These are phyloP conservation scores for Nettapus auritus DNA, from an alignment of 2,113 vertebrate genomes.

Conservation along the genomic window DNA sequence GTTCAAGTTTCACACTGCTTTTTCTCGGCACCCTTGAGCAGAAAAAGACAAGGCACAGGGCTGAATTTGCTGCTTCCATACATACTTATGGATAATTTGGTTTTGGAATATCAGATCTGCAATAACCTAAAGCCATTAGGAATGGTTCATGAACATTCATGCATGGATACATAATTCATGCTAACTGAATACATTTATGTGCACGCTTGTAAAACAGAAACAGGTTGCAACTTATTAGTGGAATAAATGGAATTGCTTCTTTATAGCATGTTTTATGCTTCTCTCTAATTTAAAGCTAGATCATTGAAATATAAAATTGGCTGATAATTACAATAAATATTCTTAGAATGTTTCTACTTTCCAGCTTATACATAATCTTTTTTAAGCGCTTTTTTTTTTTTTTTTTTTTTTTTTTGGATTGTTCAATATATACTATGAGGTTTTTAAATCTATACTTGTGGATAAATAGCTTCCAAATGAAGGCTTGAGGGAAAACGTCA, in stretches of 20 bases:
- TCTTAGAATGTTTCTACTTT: background rate
- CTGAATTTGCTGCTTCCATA: background rate
- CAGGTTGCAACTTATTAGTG: constrained; percentile 43
- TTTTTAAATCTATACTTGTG: background rate
- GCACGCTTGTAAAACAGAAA: background rate
- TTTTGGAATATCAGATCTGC: constrained; percentile 25
- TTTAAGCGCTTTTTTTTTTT: background rate
- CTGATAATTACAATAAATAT: constrained; percentile 36
- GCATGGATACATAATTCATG: constrained; percentile 25
- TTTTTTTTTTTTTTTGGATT: background rate
- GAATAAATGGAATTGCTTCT: constrained; percentile 43
- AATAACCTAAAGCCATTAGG: constrained; percentile 23
- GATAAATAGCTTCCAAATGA: background rate
- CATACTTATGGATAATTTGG: background rate
- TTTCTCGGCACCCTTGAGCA: background rate
- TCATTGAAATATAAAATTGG: constrained; percentile 20
- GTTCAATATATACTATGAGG: background rate
- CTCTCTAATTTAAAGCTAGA: constrained; percentile 10
- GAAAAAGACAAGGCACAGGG: background rate
- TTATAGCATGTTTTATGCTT: constrained; percentile 6
- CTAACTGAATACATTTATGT: constrained; percentile 29
- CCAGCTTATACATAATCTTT: background rate
- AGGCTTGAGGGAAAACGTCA: background rate
- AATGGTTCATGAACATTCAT: constrained; percentile 30
- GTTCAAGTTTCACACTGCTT: background rate